phyloP scores from a whole-genome alignment of 1,140 invertebrate species.

The Lepidurus arcticus region DNA sequence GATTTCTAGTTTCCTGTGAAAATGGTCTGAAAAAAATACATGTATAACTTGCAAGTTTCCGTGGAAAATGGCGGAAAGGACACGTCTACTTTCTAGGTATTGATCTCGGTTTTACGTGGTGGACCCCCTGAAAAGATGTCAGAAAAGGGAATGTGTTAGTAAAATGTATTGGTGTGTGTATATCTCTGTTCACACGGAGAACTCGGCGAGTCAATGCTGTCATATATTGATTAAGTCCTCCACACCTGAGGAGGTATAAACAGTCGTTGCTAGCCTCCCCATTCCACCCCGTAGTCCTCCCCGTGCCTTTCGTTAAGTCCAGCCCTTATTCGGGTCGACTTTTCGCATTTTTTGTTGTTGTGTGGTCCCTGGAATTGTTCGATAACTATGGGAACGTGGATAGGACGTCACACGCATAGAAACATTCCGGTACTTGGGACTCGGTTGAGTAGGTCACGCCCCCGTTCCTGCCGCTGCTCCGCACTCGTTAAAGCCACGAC shows the following conservation, averaged over 20 bases:
- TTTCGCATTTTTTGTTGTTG: not conserved
- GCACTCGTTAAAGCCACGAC: not conserved
- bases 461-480: not conserved
- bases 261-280: not conserved
- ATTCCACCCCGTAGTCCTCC: not conserved
- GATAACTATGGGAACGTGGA: not conserved
- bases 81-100: constrained; percentile 1
- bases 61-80: not conserved
- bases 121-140: not conserved
- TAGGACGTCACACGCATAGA: not conserved
- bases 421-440: not conserved
- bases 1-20: too few species aligned
- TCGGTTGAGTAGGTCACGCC: not conserved
- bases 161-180: too few species aligned
- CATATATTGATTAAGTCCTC: constrained; percentile 10
- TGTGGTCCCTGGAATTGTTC: not conserved
- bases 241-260: not conserved
- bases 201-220: constrained; percentile 7
- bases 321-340: not conserved
- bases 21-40: too few species aligned
- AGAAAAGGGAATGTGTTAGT: not conserved
- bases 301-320: not conserved
- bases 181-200: not conserved
- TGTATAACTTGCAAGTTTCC: too few species aligned
- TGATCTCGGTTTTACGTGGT: not conserved